Evolutionary conservation across 2,113 vertebrate species (phyloP).

Genomic region (Oncorhynchus kisutch): DNA sequence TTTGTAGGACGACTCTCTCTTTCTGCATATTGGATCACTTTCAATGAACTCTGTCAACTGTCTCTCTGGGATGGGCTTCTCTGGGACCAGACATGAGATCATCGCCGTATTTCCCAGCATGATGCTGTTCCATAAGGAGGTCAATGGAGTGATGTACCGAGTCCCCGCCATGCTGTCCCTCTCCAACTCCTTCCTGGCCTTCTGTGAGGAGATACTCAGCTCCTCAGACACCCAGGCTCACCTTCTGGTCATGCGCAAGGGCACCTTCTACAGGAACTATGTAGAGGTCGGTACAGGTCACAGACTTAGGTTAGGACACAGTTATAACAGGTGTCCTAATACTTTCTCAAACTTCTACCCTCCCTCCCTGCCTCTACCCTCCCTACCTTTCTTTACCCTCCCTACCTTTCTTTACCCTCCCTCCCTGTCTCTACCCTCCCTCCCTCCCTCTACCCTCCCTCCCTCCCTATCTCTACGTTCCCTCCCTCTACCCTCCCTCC

Average conservation of each 20-base stretch:
- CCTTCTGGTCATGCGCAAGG: constrained; percentile 85
- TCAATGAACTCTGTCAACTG: too few species aligned
- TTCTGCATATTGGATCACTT: too few species aligned
- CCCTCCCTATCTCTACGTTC: too few species aligned
- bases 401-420: too few species aligned
- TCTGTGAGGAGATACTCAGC: constrained; percentile 89
- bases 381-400: neutral
- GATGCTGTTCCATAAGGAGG: constrained; percentile 87
- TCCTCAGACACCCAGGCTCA: constrained; percentile 85
- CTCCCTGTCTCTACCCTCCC: too few species aligned
- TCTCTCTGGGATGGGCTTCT: too few species aligned
- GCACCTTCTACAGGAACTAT: constrained; percentile 77
- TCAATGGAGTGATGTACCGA: constrained; percentile 85
- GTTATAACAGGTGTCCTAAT: neutral
- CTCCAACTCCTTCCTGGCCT: constrained; percentile 81
- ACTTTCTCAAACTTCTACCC: neutral
- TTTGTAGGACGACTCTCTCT: too few species aligned
- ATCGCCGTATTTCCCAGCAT: constrained; percentile 75
- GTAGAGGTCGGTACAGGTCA: constrained; percentile 80
- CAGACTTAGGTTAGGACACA: neutral
- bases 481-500: too few species aligned
- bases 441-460: too few species aligned
- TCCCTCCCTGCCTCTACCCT: neutral
- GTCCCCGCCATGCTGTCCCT: constrained; percentile 84
- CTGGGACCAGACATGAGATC: constrained; percentile 70